Conservation (phyloP, 2,797 vertebrate genomes). For the Enteromius afrohamiltoni region DNA sequence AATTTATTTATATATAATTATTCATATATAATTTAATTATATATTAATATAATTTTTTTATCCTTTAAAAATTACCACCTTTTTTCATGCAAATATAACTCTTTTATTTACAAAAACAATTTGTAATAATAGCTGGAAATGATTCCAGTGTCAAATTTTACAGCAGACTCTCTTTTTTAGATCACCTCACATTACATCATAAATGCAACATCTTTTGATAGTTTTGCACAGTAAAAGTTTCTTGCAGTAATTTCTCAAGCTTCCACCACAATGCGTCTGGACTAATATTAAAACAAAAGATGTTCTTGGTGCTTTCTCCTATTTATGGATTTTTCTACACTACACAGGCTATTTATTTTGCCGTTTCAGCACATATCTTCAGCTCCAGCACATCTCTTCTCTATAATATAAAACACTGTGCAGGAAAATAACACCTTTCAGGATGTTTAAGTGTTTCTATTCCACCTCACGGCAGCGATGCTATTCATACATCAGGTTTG, state of each 20-base stretch:
- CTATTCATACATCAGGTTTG: constrained; percentile 53
- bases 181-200: background rate
- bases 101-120: background rate
- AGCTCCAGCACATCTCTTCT: background rate
- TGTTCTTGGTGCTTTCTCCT: background rate
- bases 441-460: constrained; percentile 73
- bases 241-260: background rate
- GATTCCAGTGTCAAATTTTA: background rate
- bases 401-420: background rate
- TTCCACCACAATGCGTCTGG: background rate
- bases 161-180: background rate
- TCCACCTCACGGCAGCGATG: constrained; percentile 67
- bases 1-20: too few relatives aligned
- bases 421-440: background rate
- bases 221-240: background rate
- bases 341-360: constrained; percentile 63
- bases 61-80: too few relatives aligned
- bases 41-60: background rate
- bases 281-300: background rate
- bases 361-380: background rate
- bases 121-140: background rate
- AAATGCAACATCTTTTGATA: background rate
- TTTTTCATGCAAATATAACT: background rate
- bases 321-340: constrained; percentile 22
- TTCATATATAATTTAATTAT: too few relatives aligned